These are phyloP conservation scores for Chelidonichthys spinosus DNA, from an alignment of 2,797 vertebrate genomes.

Conservation along the genomic window DNA sequence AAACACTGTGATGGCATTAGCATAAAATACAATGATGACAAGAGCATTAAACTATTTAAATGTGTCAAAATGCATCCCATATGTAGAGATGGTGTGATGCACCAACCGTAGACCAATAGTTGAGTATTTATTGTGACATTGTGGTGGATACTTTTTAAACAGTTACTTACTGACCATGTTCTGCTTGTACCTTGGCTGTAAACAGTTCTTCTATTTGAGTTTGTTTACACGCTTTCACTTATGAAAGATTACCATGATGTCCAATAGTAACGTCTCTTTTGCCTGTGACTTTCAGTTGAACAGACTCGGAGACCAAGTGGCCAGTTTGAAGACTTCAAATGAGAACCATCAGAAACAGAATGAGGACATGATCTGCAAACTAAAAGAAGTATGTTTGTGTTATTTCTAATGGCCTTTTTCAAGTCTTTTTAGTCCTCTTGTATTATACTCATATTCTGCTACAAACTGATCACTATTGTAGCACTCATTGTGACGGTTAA, in stretches of 20 bases:
- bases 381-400: conserved; percentile 89
- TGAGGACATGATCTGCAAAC: conserved; percentile 90
- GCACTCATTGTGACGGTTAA: background rate
- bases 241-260: background rate
- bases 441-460: background rate
- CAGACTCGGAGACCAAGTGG: conserved; percentile 91
- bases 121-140: background rate
- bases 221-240: background rate
- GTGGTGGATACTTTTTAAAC: background rate
- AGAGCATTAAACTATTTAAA: background rate
- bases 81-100: background rate
- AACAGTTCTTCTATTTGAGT: background rate
- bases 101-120: background rate
- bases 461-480: background rate
- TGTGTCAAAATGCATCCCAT: background rate
- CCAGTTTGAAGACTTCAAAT: conserved; percentile 90
- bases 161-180: background rate
- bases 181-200: background rate
- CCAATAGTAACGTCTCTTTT: background rate
- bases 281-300: conserved; percentile 81
- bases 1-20: background rate
- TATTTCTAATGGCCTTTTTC: background rate
- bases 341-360: conserved; percentile 92
- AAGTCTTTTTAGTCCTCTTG: background rate
- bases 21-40: background rate